A percentile compares a stretch with the other conserved stretches of the same genome.
Evolutionary conservation across 92 coral and sea anemone genomes (phyloP).

Genomic region (Hydrozoanthus gracilis): DNA sequence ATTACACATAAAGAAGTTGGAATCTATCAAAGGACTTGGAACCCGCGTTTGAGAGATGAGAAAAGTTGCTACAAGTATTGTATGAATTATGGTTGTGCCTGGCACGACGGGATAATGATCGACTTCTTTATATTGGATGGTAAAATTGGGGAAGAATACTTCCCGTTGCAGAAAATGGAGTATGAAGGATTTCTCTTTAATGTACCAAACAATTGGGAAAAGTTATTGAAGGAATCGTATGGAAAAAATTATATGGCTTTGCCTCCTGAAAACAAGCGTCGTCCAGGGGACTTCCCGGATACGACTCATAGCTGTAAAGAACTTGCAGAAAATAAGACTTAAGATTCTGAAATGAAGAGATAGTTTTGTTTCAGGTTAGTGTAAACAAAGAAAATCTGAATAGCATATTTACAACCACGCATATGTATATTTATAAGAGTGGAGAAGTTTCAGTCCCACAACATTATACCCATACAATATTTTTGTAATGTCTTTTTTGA

Average conservation of each 20-base stretch:
- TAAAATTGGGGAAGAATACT: constrained; percentile 20
- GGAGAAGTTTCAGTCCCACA: too few species aligned
- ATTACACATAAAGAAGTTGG: constrained; percentile 62
- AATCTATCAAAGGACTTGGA: constrained; percentile 64
- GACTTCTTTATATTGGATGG: constrained; percentile 65
- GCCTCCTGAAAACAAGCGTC: background rate
- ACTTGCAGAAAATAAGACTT: background rate
- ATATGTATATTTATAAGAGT: too few species aligned
- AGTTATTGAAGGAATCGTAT: background rate
- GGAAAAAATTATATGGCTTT: background rate
- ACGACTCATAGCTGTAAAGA: background rate
- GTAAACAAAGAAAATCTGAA: too few species aligned
- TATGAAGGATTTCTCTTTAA: constrained; percentile 69
- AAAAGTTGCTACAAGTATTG: constrained; percentile 83
- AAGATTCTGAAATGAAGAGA: too few species aligned
- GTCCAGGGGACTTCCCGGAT: background rate
- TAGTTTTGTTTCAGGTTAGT: too few species aligned
- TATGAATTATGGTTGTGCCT: constrained; percentile 52
- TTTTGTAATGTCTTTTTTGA: too few species aligned
- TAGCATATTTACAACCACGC: too few species aligned
- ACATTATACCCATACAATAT: too few species aligned
- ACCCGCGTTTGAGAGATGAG: constrained; percentile 74
- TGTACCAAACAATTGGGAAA: background rate
- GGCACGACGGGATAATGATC: constrained; percentile 85
- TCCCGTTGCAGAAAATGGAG: constrained; percentile 67